Evolutionary conservation across 1,140 invertebrate species (phyloP).

Genomic region (Dinoponera quadriceps): DNA sequence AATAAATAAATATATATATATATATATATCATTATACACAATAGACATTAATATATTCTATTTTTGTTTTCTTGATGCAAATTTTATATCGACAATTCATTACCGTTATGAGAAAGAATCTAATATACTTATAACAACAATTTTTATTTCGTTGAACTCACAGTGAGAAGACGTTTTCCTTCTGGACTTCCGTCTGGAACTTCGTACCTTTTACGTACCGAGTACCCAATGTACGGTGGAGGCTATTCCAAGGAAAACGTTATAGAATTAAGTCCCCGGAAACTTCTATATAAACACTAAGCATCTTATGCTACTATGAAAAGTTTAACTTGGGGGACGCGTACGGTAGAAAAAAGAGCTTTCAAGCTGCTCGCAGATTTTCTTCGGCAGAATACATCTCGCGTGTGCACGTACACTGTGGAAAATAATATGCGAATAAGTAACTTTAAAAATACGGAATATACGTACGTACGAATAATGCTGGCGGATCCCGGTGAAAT

Average conservation of each 20-base stretch:
- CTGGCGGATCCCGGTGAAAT: too few species aligned
- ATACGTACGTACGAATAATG: not conserved
- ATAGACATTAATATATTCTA: too few species aligned
- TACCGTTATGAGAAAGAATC: slow-evolving; percentile 28
- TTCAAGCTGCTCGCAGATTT: slow-evolving; percentile 4
- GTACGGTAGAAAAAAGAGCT: not conserved
- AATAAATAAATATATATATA: too few species aligned
- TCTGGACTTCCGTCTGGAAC: slow-evolving; percentile 35
- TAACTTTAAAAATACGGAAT: not conserved
- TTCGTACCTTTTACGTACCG: slow-evolving; percentile 14
- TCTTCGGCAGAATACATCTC: not conserved
- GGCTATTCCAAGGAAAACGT: slow-evolving; percentile 37
- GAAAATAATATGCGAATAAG: slow-evolving; percentile 7
- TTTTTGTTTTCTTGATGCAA: not conserved
- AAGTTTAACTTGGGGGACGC: slow-evolving; percentile 23
- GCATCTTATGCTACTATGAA: slow-evolving; percentile 44
- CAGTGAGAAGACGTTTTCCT: slow-evolving; percentile 21
- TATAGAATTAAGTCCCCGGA: slow-evolving; percentile 36
- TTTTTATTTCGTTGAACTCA: slow-evolving; percentile 41
- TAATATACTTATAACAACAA: slow-evolving; percentile 28
- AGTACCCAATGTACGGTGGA: slow-evolving; percentile 16
- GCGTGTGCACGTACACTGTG: too few species aligned
- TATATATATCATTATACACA: too few species aligned
- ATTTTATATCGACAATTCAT: slow-evolving; percentile 9
- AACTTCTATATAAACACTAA: slow-evolving; percentile 52